Percentiles rank a stretch among this genome's conserved stretches.
phyloP scores from a whole-genome alignment of 2,888 invertebrate species.

The Rhingia campestris region DNA sequence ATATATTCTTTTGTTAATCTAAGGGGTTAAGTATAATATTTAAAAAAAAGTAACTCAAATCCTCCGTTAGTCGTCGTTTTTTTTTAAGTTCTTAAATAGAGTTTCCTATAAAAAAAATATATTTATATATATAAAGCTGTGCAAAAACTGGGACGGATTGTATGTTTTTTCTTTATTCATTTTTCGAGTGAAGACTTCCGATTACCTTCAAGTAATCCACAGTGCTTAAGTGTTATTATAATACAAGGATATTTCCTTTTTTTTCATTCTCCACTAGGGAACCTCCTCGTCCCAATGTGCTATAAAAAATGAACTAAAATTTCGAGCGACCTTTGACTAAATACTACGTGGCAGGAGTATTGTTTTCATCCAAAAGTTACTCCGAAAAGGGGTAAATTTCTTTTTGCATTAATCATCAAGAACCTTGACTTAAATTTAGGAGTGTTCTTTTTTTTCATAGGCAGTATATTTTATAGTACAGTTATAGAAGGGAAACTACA shows the following conservation, averaged over 20 bases:
- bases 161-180: constrained; percentile 8
- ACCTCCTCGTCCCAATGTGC: constrained; percentile 28
- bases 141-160: constrained; percentile 43
- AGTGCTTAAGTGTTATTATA: constrained; percentile 76
- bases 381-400: constrained; percentile 12
- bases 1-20: constrained; percentile 60
- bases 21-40: constrained; percentile 70
- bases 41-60: constrained; percentile 78
- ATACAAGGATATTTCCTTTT: constrained; percentile 31
- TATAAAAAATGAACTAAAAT: constrained; percentile 37
- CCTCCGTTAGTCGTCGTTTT: constrained; percentile 82
- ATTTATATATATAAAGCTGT: constrained; percentile 72
- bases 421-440: constrained; percentile 34
- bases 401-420: constrained; percentile 1
- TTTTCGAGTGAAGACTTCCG: constrained; percentile 76
- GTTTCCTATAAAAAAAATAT: constrained; percentile 77
- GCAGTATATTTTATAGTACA: constrained; percentile 58
- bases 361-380: constrained; percentile 43
- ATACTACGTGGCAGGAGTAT: constrained; percentile 75
- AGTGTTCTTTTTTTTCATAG: constrained; percentile 11
- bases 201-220: constrained; percentile 76
- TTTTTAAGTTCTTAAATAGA: constrained; percentile 45
- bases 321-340: constrained; percentile 41
- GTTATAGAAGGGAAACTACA: constrained; percentile 53
- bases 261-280: constrained; percentile 49